Percentiles rank a stretch among this genome's conserved stretches.
These are phyloP conservation scores for Platichthys stellatus DNA, from an alignment of 2,113 vertebrate species.

Conservation along the genomic window DNA sequence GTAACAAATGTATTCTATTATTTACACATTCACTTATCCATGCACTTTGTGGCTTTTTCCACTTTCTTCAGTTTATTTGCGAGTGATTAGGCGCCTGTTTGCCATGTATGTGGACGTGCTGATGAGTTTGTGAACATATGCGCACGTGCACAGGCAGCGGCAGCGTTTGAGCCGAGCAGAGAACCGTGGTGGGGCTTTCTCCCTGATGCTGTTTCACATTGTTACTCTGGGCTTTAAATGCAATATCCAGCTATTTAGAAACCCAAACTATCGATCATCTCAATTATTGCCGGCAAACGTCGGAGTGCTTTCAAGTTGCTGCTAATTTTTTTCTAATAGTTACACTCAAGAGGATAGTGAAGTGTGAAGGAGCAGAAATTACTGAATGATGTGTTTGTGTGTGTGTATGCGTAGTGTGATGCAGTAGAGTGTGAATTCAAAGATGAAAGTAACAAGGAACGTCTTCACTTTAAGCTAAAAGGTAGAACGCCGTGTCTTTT, in stretches of 20 bases:
- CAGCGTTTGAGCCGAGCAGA: background rate
- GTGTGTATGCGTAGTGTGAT: too few species aligned
- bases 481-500: slow-evolving; percentile 1
- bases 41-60: slow-evolving; percentile 45
- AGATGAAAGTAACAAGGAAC: slow-evolving; percentile 32
- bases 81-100: slow-evolving; percentile 20
- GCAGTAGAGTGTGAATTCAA: background rate
- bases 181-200: slow-evolving; percentile 35
- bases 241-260: slow-evolving; percentile 58
- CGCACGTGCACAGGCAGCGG: background rate
- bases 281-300: slow-evolving; percentile 68
- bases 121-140: slow-evolving; percentile 26
- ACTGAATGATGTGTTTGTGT: slow-evolving; percentile 9
- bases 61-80: slow-evolving; percentile 33
- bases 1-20: slow-evolving; percentile 70
- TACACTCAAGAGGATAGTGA: slow-evolving; percentile 58
- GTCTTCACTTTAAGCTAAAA: slow-evolving; percentile 27
- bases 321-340: slow-evolving; percentile 70
- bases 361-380: slow-evolving; percentile 48
- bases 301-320: slow-evolving; percentile 49
- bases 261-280: slow-evolving; percentile 69
- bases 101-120: background rate
- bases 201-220: too few species aligned
- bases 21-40: slow-evolving; percentile 56
- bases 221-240: slow-evolving; percentile 16